Base-by-base conservation (phyloP, 2,888 invertebrate species). In the Serrognathus titanus region DNA sequence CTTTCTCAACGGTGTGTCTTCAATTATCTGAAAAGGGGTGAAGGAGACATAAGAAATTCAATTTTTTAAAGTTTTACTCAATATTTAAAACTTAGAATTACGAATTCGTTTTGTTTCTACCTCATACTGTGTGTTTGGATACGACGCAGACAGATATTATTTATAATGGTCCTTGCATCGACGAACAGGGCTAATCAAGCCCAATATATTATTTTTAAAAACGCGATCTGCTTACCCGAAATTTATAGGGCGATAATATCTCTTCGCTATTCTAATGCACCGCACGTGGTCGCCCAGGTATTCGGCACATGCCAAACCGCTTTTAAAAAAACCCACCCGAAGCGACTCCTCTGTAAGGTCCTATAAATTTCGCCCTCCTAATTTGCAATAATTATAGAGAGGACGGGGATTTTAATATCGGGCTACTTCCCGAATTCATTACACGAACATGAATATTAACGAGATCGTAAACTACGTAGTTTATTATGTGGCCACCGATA, bases 361-460 rank as follows among this genome's bases (percentile, higher is more conserved):
- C 41, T 13, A 54, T 49, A 54, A 54, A 49, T 49, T 49, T 43
- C 31, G 48, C 36, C 36, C 11, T 36, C 11, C 54, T 54, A 54
- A 54, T 54, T 54, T 49, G 54, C 48, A 54, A 54, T 54, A 48
- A 54, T 49, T 54, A 45, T 36, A 35, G 36, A 36, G 16, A 36
- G 49, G 24, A 36, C 13, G 43, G 12, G 45, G 37, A 45, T 20
- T 49, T 49, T 43, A 43, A 49, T 54, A 54, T 45, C 54, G 43
- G 49, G 45, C 41, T 48, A 56, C 57, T 50, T 59, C 55, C 51
- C 50, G 51, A 59, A 61, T 59, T 57, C 61, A 62, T 59, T 43
- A 43, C 13, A 16, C 20, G 43, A 16, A 16, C 16, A 43, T 43
- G 43, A 43, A 43, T 43, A 43, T 43, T 43, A 16, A 43, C 20